These are phyloP conservation scores for Acanthopagrus latus DNA, from an alignment of 2,797 vertebrate genomes.

Conservation along the genomic window DNA sequence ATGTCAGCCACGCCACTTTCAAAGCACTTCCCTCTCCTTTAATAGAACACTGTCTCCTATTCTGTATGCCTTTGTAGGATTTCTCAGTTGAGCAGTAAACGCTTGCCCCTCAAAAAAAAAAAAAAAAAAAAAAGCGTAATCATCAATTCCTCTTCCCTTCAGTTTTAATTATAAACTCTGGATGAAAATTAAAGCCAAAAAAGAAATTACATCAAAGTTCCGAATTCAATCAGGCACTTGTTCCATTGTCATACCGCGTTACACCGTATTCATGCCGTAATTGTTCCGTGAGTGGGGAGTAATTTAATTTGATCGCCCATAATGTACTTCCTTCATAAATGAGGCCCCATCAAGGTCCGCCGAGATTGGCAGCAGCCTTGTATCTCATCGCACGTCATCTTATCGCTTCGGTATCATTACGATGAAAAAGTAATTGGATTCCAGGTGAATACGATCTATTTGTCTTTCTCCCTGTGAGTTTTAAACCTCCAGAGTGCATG, in stretches of 20 bases:
- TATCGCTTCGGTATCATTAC: slow-evolving; percentile 1
- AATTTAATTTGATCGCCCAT: slow-evolving; percentile 56
- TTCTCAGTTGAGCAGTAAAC: slow-evolving; percentile 37
- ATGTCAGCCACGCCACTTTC: slow-evolving; percentile 36
- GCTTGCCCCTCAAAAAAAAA: slow-evolving; percentile 34
- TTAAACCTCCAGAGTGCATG: too few relatives aligned
- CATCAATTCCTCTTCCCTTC: slow-evolving; percentile 25
- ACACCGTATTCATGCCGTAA: slow-evolving; percentile 20
- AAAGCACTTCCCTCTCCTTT: slow-evolving; percentile 46
- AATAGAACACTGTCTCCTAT: slow-evolving; percentile 34
- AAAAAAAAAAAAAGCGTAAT: slow-evolving; percentile 15
- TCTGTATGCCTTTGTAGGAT: slow-evolving; percentile 36
- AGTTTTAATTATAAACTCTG: slow-evolving; percentile 48
- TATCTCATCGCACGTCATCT: slow-evolving; percentile 16
- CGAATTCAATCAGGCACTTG: slow-evolving; percentile 53
- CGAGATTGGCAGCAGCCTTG: neutral
- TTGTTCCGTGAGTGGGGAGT: slow-evolving; percentile 27
- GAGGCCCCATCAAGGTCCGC: slow-evolving; percentile 26
- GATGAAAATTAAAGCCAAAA: slow-evolving; percentile 48
- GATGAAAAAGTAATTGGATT: slow-evolving; percentile 1
- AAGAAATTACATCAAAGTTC: slow-evolving; percentile 46
- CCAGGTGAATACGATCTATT: neutral
- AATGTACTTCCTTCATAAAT: slow-evolving; percentile 34
- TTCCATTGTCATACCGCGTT: slow-evolving; percentile 32
- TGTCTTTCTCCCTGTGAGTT: neutral